phyloP scores from a whole-genome alignment of 37 sponge, comb jelly and placozoan species.

The Eunapius fragilis region DNA sequence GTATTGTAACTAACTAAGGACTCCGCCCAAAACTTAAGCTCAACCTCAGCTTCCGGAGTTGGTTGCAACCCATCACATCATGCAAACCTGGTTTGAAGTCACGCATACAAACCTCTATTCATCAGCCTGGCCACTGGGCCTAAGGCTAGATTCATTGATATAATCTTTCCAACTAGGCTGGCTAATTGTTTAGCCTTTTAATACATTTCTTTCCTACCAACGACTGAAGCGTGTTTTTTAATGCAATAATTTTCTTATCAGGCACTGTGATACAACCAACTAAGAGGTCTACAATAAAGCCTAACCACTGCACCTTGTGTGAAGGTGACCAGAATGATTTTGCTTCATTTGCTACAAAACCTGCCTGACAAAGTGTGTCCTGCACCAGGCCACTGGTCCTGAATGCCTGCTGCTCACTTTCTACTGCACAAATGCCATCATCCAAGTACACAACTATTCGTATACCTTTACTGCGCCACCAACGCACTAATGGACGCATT shows the following conservation, averaged over 20 bases:
- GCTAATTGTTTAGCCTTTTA: neutral
- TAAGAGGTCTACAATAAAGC: conserved; percentile 16
- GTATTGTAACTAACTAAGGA: conserved; percentile 11
- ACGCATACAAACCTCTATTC: too few relatives aligned
- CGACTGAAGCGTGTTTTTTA: too few relatives aligned
- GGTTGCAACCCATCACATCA: too few relatives aligned
- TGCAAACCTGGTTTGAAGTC: too few relatives aligned
- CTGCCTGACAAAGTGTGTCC: neutral
- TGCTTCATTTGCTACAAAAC: conserved; percentile 5
- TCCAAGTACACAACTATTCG: conserved; percentile 23
- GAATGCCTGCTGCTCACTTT: neutral
- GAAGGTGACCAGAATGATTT: conserved; percentile 18
- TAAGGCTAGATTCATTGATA: conserved; percentile 15
- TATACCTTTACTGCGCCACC: conserved; percentile 30
- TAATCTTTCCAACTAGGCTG: neutral
- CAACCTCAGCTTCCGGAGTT: too few relatives aligned
- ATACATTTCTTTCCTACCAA: neutral
- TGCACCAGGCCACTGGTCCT: neutral
- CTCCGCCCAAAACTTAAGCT: conserved; percentile 20
- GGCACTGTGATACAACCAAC: conserved; percentile 20
- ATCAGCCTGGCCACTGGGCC: neutral
- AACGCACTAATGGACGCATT: conserved; percentile 16
- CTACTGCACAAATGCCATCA: too few relatives aligned
- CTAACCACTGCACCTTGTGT: conserved; percentile 3
- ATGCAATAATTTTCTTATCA: neutral